Base-by-base conservation (phyloP, 2,797 vertebrate genomes). In the Sebastes oblongus region DNA sequence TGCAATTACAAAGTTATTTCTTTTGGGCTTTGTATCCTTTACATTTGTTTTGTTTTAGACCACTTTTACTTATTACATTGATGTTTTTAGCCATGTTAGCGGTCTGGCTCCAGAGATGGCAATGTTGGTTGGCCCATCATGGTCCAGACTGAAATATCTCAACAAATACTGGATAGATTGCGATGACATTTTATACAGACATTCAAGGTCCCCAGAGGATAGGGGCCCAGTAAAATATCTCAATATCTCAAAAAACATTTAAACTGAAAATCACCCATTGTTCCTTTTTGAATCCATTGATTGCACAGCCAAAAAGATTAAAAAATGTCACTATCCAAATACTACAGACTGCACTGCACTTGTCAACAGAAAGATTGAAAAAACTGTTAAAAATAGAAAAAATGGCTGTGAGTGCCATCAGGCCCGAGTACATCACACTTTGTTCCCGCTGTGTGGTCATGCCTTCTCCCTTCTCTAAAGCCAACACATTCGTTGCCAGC, bases 381-480 rank as follows among this genome's bases (percentile, higher is more conserved):
- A 32, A 54, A 67, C 39, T 12, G 7, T 22, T 34, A 61, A 69
- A 78, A 72, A 69, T 6, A 8, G 11, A 6, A n/a, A 36, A 54
- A 80, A 27, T 3, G 8, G 1, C 58, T 6, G 36, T 61, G 52
- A 42, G 62, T 32, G 9, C 34, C 66, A 64, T 76, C 62, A 66
- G 58, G 24, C 30, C 50, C 8, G 22, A 55, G 25, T 62, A 29
- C 60, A 71, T 68, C 58, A 13, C 77, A 29, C 20, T 66, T 52
- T 82, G 36, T 25, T 80, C 81, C 76, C 27, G 69, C 87, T 91
- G 92, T 89, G 91, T 86, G 91, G 90, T 78, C 90, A 25, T 71
- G 55, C 66, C 13, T 18, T 80, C 78, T 79, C 85, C 77, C 83
- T 29, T 29, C 29, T 29, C 72, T 59, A 70, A 78, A 84, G 46